Evolutionary conservation across 2,797 vertebrate species (phyloP).

Genomic region (Ciconia nigra): DNA sequence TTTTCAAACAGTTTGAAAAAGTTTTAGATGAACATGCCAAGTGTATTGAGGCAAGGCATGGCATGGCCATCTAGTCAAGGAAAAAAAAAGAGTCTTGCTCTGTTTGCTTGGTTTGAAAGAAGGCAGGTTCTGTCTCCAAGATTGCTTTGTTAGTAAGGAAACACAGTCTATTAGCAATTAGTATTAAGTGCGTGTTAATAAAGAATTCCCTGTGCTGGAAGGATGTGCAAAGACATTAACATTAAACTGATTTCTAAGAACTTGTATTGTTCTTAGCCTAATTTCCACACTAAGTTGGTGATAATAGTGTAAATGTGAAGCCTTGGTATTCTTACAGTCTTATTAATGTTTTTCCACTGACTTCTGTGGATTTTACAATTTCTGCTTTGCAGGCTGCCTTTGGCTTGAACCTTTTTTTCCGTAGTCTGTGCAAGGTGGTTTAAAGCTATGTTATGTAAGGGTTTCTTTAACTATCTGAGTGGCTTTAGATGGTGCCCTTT

Average conservation of each 20-base stretch:
- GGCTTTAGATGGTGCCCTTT: slow-evolving; percentile 11
- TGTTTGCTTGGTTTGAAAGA: not conserved
- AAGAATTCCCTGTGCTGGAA: not conserved
- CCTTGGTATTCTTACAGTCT: not conserved
- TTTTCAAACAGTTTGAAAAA: not conserved
- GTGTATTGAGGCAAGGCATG: not conserved
- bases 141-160: not conserved
- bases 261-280: not conserved
- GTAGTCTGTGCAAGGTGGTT: not conserved
- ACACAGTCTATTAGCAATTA: not conserved
- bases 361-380: slow-evolving; percentile 8
- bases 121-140: not conserved
- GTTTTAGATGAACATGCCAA: not conserved
- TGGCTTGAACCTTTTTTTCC: slow-evolving; percentile 5
- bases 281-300: not conserved
- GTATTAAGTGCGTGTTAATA: not conserved
- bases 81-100: not conserved
- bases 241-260: slow-evolving; percentile 5
- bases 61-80: not conserved
- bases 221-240: not conserved
- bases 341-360: not conserved
- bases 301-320: slow-evolving; percentile 17
- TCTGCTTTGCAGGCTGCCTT: slow-evolving; percentile 13
- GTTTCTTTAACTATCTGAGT: not conserved
- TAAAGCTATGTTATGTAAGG: slow-evolving; percentile 6